A percentile compares a stretch with the other conserved stretches of the same genome.
Evolutionary conservation across 2,888 invertebrate species (phyloP).

Genomic region (Linhomoeus sp.): DNA sequence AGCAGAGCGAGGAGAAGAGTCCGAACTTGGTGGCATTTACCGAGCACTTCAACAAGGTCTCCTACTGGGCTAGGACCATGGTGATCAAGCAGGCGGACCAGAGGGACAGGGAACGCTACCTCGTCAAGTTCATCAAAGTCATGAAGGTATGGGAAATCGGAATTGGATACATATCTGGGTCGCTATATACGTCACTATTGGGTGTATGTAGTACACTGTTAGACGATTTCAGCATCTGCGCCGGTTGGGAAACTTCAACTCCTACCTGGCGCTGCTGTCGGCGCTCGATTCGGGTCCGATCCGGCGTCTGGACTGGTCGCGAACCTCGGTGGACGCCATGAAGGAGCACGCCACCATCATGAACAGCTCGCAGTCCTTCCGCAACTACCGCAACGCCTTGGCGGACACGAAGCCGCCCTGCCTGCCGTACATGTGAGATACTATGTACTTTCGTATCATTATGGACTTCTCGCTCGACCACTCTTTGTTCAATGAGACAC

Average conservation of each 20-base stretch:
- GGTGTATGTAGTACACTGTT: neutral
- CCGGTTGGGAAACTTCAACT: slow-evolving; percentile 95
- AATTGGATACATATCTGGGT: neutral
- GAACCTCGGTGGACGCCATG: slow-evolving; percentile 40
- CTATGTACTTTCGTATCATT: neutral
- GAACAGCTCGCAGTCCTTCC: slow-evolving; percentile 90
- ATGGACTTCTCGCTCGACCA: neutral
- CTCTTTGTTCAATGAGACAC: neutral
- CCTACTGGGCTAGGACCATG: slow-evolving; percentile 56
- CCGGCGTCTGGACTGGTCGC: slow-evolving; percentile 51
- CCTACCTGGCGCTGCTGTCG: slow-evolving; percentile 81
- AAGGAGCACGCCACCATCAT: slow-evolving; percentile 87
- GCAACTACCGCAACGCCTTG: slow-evolving; percentile 80
- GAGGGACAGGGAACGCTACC: slow-evolving; percentile 77
- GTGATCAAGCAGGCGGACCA: slow-evolving; percentile 75
- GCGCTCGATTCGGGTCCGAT: slow-evolving; percentile 84
- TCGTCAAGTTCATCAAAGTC: slow-evolving; percentile 61
- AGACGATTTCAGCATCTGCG: slow-evolving; percentile 45
- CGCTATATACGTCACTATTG: neutral
- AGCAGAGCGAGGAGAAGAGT: slow-evolving; percentile 87
- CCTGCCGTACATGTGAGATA: slow-evolving; percentile 88
- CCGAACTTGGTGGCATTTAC: slow-evolving; percentile 91
- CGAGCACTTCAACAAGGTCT: slow-evolving; percentile 79
- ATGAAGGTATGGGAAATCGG: slow-evolving; percentile 46
- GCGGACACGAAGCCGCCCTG: slow-evolving; percentile 89